These are phyloP conservation scores for Falcunculus frontatus DNA, from an alignment of 2,113 vertebrate species.

Conservation along the genomic window DNA sequence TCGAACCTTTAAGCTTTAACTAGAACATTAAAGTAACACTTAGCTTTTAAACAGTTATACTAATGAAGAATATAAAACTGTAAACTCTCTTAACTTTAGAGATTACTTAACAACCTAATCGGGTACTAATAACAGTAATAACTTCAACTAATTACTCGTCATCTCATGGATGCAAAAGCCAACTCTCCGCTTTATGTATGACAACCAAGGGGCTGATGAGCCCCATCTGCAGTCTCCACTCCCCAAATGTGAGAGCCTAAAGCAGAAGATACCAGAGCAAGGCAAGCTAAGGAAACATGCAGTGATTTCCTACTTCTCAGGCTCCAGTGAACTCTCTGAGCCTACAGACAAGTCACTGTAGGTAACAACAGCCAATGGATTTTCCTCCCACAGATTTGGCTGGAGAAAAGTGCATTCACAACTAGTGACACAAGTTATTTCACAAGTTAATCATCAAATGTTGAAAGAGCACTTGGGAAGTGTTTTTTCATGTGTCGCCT, in stretches of 20 bases:
- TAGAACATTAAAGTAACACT: too few species aligned
- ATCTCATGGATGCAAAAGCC: too few species aligned
- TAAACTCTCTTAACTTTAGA: too few species aligned
- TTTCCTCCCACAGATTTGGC: not conserved
- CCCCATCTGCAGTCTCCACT: not conserved
- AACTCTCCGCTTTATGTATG: too few species aligned
- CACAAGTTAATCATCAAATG: not conserved
- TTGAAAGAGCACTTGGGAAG: not conserved
- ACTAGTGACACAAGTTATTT: not conserved
- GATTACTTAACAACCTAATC: too few species aligned
- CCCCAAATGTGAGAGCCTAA: not conserved
- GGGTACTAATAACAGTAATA: too few species aligned
- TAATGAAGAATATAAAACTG: too few species aligned
- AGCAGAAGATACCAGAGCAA: not conserved
- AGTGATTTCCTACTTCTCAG: not conserved
- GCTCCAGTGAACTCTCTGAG: not conserved
- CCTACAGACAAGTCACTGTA: not conserved
- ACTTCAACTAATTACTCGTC: too few species aligned
- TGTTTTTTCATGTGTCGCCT: not conserved
- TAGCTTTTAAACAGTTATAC: too few species aligned
- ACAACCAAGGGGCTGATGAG: not conserved
- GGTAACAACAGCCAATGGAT: rapidly evolving
- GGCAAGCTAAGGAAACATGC: not conserved
- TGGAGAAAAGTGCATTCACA: not conserved
- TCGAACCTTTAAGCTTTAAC: too few species aligned